Evolutionary conservation across 2,888 invertebrate genomes (phyloP), one percentile per base, ranked within the genome.

Genomic region (Ormia ochracea): DNA sequence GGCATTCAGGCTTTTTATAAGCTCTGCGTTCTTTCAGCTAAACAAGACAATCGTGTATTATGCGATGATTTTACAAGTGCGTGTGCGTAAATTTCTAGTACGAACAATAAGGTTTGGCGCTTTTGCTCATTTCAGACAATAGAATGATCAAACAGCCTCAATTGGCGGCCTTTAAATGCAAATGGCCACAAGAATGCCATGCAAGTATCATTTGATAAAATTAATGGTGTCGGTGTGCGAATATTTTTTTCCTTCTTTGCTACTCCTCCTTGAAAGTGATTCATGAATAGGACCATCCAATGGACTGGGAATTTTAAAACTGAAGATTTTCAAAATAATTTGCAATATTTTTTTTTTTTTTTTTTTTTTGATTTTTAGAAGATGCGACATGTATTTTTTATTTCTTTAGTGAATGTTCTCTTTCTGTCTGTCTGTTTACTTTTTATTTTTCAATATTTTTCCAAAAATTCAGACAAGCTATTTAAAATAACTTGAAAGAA

Each of bases 131-230:
- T 56, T 45, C 19, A 45, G 4, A 38, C 56, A 54, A 65, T 50
- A 26, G 21, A 70, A 31, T 28, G 28, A 23, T 52, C 50, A 23
- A 3, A 31, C 12, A 28, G 33, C 10, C 14, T 12, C 48, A 75
- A 59, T 50, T 52, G 45, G n/a, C 23, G 19, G 58, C 7, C 31
- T 68, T 75, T 52, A 38, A 66, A 66, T 52, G 43, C 52, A 75
- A 75, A 75, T 59, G 10, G 54, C 17, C 68, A 33, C 4, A 26
- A 14, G 43, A 26, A 68, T 41, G 48, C 52, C n/a, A 45, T 36
- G 54, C 21, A 17, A 21, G 48, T 19, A 58, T 48, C 28, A 58
- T 50, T 41, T 58, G 73, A 50, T 58, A 66, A 66, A 14, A 56
- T 9, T 28, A 65, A 38, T 59, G 41, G 33, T 33, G 50, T 41